These are phyloP conservation scores for Gambusia yucatana DNA, from an alignment of 2,797 vertebrate genomes.

Conservation along the genomic window DNA sequence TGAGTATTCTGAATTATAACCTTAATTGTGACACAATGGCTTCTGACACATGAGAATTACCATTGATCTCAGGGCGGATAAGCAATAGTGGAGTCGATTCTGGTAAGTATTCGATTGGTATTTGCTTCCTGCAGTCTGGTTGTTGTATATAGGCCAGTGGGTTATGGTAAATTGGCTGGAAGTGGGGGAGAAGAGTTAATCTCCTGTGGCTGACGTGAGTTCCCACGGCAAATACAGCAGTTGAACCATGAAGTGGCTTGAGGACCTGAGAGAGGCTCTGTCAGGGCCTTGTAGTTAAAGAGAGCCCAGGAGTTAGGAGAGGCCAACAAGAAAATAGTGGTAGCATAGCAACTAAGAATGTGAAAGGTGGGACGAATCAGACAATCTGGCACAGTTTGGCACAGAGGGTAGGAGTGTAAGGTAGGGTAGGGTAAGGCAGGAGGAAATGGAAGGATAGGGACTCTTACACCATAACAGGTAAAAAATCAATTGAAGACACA, in stretches of 20 bases:
- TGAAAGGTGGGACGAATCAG: not conserved
- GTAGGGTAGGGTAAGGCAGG: not conserved
- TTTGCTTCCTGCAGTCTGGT: not conserved
- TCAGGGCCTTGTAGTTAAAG: not conserved
- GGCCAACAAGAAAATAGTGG: not conserved
- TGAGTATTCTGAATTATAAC: slow-evolving; percentile 1
- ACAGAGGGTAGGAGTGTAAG: not conserved
- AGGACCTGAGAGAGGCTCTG: not conserved
- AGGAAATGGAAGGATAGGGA: not conserved
- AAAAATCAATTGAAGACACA: not conserved
- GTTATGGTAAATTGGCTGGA: not conserved
- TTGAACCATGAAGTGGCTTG: not conserved
- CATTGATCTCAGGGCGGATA: not conserved
- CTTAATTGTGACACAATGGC: not conserved
- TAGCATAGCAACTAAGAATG: not conserved
- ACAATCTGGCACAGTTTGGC: not conserved
- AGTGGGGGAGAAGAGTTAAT: not conserved
- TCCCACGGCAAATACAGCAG: not conserved
- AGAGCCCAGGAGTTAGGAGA: not conserved
- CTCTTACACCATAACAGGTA: not conserved
- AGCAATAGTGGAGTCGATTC: not conserved
- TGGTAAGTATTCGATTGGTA: not conserved
- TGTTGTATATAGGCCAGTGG: not conserved
- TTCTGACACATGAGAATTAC: not conserved
- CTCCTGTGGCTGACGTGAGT: not conserved